Conservation (phyloP, 2,113 vertebrate species). For the human region GRCh38 chr19:50667501-50668000, state of each 20-base stretch:
- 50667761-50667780: conserved; percentile 82
- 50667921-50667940: conserved; percentile 93
- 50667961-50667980: conserved; percentile 82
- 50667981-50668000: conserved; percentile 86
- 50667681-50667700: conserved; percentile 70
- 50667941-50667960: conserved; percentile 90
- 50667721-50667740: conserved; percentile 77
- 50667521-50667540: conserved; percentile 55
- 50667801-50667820: conserved; percentile 82
- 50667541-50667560: conserved; percentile 49
- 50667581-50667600: conserved; percentile 76
- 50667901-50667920: conserved; percentile 93
- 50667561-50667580: conserved; percentile 75
- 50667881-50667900: conserved; percentile 93
- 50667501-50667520: conserved; percentile 76
- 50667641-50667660: conserved; percentile 69
- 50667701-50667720: conserved; percentile 71
- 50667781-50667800: conserved; percentile 82
- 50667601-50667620: conserved; percentile 77
- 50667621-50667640: conserved; percentile 73
- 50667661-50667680: conserved; percentile 65
- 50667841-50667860: conserved; percentile 84
- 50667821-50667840: conserved; percentile 84
- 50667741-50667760: conserved; percentile 83
- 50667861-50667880: conserved; percentile 92